These are phyloP conservation scores for Ochotona princeps DNA, from an alignment of 2,113 vertebrate species.

Conservation along the genomic window DNA sequence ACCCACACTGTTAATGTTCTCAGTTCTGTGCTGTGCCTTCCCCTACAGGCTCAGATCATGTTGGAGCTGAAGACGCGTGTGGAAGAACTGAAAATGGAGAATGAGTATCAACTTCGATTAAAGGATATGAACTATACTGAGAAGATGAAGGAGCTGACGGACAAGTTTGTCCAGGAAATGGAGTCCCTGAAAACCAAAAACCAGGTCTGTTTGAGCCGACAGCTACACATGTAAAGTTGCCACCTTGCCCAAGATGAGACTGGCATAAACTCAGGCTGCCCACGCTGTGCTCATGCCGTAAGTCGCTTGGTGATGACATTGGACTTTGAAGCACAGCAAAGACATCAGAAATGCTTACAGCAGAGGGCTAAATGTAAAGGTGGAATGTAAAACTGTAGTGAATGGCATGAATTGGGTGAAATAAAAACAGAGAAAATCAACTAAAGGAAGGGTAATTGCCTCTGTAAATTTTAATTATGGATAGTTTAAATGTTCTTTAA, in stretches of 20 bases:
- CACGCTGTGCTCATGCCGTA: background rate
- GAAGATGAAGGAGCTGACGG: slow-evolving; percentile 92
- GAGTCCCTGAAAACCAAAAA: slow-evolving; percentile 88
- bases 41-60: slow-evolving; percentile 89
- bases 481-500: background rate
- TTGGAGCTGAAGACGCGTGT: slow-evolving; percentile 92
- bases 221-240: background rate
- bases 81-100: slow-evolving; percentile 94
- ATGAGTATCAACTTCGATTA: slow-evolving; percentile 92
- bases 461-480: background rate
- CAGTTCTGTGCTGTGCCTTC: slow-evolving; percentile 44
- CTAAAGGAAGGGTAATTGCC: background rate
- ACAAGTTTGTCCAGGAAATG: slow-evolving; percentile 92
- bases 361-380: background rate
- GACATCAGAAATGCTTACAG: background rate
- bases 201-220: slow-evolving; percentile 86
- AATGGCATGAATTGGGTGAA: background rate
- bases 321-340: background rate
- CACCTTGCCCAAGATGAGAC: background rate
- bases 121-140: slow-evolving; percentile 94
- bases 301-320: background rate
- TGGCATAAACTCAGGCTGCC: background rate
- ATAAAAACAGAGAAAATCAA: background rate
- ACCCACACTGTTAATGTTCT: background rate
- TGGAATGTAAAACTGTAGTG: background rate